These are phyloP conservation scores for Tetragonisca angustula DNA, from an alignment of 2,888 invertebrate genomes.

Conservation along the genomic window DNA sequence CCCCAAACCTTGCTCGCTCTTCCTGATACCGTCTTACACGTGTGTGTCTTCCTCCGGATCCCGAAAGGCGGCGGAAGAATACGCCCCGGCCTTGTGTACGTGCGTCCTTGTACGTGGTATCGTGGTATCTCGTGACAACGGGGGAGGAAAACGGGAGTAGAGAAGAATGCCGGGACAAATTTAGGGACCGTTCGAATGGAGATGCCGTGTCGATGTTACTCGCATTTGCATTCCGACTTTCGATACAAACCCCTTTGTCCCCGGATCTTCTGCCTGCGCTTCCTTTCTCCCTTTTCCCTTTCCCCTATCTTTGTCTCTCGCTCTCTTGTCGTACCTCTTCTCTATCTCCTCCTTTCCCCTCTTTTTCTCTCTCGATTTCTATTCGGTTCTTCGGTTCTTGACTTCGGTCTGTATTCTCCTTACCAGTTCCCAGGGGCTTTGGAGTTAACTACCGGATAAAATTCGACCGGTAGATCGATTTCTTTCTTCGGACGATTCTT, in stretches of 20 bases:
- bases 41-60: conserved; percentile 57
- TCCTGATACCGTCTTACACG: conserved; percentile 44
- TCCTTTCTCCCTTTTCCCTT: background rate
- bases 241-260: conserved; percentile 77
- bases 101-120: conserved; percentile 31
- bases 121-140: conserved; percentile 49
- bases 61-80: conserved; percentile 31
- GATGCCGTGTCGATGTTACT: conserved; percentile 79
- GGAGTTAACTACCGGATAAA: conserved; percentile 52
- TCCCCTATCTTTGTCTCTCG: background rate
- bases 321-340: background rate
- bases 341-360: conserved; percentile 4
- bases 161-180: conserved; percentile 74
- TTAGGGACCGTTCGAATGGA: conserved; percentile 78
- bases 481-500: conserved; percentile 11
- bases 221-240: conserved; percentile 79
- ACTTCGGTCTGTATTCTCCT: conserved; percentile 13
- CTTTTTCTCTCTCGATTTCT: conserved; percentile 13
- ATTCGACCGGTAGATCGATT: conserved; percentile 40
- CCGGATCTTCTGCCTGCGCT: conserved; percentile 56
- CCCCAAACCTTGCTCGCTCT: background rate
- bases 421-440: background rate
- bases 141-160: conserved; percentile 44
- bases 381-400: background rate
- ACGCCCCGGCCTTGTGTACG: conserved; percentile 28